Conservation (phyloP, 1,140 invertebrate genomes). For the Neodiprion pinetum region DNA sequence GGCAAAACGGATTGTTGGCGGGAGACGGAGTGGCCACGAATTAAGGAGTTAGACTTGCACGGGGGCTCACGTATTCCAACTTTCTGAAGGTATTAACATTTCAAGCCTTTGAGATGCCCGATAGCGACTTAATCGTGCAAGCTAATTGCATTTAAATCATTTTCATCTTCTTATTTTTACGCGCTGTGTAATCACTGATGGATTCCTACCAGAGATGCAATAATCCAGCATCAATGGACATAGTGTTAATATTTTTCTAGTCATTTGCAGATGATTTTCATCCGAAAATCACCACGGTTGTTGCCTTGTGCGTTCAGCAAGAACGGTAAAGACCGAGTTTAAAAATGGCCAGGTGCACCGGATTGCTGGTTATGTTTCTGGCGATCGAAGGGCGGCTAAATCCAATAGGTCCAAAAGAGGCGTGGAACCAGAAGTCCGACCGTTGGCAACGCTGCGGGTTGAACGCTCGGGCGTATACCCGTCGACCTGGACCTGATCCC, state of each 20-base stretch:
- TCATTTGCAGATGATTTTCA: conserved; percentile 2
- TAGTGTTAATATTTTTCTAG: too few relatives aligned
- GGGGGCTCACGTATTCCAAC: not conserved
- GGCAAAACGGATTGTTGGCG: conserved; percentile 13
- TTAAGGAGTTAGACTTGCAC: not conserved
- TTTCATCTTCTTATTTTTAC: too few relatives aligned
- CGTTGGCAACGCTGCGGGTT: conserved; percentile 5
- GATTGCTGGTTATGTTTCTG: not conserved
- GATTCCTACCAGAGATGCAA: too few relatives aligned
- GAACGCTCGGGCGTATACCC: conserved; percentile 8
- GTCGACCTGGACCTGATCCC: not conserved
- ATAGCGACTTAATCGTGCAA: not conserved
- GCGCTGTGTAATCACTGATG: too few relatives aligned
- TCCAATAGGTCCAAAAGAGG: not conserved
- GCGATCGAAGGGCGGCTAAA: not conserved
- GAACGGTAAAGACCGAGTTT: not conserved
- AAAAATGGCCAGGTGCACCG: not conserved
- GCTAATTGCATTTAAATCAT: not conserved
- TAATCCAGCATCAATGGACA: too few relatives aligned
- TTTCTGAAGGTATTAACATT: not conserved
- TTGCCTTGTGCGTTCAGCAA: not conserved
- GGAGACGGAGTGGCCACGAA: conserved; percentile 4
- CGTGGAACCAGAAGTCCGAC: not conserved
- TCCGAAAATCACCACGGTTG: not conserved
- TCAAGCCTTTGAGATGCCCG: not conserved